Base-by-base conservation (phyloP, 2,113 vertebrate species). In the Stegastes partitus region DNA sequence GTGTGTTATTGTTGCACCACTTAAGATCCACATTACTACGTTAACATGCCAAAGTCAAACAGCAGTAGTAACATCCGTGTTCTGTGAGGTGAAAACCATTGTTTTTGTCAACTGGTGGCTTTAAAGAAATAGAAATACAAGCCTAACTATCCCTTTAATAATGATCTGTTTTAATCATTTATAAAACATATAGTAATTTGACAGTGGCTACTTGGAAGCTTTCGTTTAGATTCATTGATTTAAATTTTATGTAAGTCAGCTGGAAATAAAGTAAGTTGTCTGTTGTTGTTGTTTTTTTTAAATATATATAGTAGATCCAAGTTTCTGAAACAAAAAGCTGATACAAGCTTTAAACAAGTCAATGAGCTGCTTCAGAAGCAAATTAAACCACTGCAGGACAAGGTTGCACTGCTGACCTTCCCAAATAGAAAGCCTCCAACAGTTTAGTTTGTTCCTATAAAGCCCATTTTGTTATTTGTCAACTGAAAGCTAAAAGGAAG, bases 271-370 rank as follows among this genome's bases (percentile, higher is more conserved):
- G n/a, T 21, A 19, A 34, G 6, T 45, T 11, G 42, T 19, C 19
- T 49, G 1, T 6, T 5, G 5, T 47, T 16, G 10, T 15, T 0
- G 14, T 28, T 73, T 7, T 59, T 4, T 45, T 21, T 19, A 37
- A 65, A n/a, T n/a, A n/a, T n/a, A n/a, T n/a, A n/a, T n/a, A n/a
- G n/a, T n/a, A n/a, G 31, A 3, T 37, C 18, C 11, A 56, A 11
- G 42, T 47, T 14, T 55, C 34, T 23, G 7, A 56, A 15, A 76
- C 9, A 19, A 54, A 28, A 26, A 18, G 6, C 21, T 5, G 53
- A 56, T 51, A 63, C 25, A 49, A 8, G 62, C 23, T 73, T 68
- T 72, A 23, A 16, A 7, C 11, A 62, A 72, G 54, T 26, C 8
- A 74, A 42, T 49, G 3, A 18, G 18, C 47, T 49, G 47, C 47